Percentiles rank a stretch among this genome's conserved stretches.
Conservation (phyloP, 2,113 vertebrate species). For the Megaceryle maxima region DNA sequence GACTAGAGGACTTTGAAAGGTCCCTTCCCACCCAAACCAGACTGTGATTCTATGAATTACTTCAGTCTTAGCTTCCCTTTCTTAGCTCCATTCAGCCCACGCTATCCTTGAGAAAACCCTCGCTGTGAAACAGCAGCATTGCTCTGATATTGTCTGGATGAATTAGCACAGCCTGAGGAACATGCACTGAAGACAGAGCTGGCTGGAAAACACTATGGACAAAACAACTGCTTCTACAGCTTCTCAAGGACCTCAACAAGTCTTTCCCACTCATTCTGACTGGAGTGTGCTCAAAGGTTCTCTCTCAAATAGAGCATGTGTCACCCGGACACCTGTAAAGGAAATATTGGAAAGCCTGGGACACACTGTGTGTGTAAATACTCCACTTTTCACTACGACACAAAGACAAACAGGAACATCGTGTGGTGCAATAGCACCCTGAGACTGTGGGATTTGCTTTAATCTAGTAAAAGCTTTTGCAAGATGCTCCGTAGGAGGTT, state of each 20-base stretch:
- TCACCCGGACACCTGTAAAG: not conserved
- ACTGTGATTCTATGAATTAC: not conserved
- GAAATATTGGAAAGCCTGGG: not conserved
- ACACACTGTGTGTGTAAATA: not conserved
- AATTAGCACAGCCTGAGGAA: not conserved
- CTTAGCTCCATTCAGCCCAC: not conserved
- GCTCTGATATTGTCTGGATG: not conserved
- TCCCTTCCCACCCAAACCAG: not conserved
- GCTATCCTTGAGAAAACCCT: not conserved
- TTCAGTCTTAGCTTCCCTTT: not conserved
- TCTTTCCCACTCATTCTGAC: not conserved
- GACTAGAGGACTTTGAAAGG: not conserved
- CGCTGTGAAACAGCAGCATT: not conserved
- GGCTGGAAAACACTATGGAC: not conserved
- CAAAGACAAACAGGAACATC: slow-evolving; percentile 25
- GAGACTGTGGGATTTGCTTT: slow-evolving; percentile 31
- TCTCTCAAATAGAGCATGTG: not conserved
- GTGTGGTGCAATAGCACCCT: not conserved
- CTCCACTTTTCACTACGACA: not conserved
- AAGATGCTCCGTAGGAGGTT: slow-evolving; percentile 49
- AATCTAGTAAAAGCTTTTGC: slow-evolving; percentile 42
- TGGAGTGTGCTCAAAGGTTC: not conserved
- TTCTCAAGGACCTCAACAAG: not conserved
- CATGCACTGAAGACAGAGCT: not conserved
- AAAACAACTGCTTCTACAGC: not conserved